Conservation (phyloP, 1,140 invertebrate genomes). For the Neodiprion fabricii region DNA sequence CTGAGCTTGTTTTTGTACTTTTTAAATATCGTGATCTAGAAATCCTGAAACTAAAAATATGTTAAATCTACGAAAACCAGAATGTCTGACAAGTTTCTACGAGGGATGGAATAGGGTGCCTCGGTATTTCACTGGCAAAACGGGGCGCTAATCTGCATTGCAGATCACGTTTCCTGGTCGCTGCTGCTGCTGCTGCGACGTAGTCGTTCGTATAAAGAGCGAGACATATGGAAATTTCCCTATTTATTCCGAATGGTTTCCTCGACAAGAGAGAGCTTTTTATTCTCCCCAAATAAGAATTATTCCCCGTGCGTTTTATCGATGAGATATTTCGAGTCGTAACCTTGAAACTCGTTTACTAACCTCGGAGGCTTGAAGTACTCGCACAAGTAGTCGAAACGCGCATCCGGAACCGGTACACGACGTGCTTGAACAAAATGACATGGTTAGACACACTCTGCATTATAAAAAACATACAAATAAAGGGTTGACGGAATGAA, state of each 20-base stretch:
- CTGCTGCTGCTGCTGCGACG: conserved; percentile 27
- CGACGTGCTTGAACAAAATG: conserved; percentile 78
- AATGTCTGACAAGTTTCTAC: too few relatives aligned
- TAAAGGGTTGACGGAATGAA: too few relatives aligned
- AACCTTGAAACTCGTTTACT: conserved; percentile 39
- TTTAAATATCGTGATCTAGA: too few relatives aligned
- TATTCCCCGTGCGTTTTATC: conserved; percentile 11
- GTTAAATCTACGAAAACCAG: too few relatives aligned
- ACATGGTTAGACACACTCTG: conserved; percentile 33
- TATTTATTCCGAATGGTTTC: conserved; percentile 59
- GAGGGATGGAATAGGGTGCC: background rate
- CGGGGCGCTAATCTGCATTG: conserved; percentile 54
- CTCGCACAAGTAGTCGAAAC: conserved; percentile 93
- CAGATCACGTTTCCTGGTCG: conserved; percentile 52
- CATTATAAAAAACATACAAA: background rate
- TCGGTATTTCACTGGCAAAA: background rate
- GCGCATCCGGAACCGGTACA: conserved; percentile 95
- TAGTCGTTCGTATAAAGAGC: conserved; percentile 45
- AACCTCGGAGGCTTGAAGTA: conserved; percentile 95
- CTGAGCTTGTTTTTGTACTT: too few relatives aligned
- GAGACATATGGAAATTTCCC: conserved; percentile 57
- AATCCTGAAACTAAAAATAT: too few relatives aligned
- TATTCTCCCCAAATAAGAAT: background rate
- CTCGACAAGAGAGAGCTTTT: conserved; percentile 42
- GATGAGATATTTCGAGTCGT: too few relatives aligned